phyloP scores from a whole-genome alignment of 2,797 vertebrate species.

The Hemibagrus guttatus region DNA sequence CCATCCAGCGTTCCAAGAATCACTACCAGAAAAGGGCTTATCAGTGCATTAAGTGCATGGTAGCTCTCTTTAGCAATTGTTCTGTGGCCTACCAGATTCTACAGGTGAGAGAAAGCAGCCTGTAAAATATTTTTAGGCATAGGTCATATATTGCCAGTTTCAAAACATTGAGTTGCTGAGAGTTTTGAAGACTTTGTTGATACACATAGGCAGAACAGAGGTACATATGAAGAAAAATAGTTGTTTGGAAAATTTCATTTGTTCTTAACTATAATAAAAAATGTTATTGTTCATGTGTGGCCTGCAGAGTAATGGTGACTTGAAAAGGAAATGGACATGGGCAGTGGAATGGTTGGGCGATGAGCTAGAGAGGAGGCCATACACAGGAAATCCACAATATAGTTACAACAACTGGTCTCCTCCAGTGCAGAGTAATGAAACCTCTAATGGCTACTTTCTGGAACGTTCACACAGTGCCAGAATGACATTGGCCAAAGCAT shows the following conservation, averaged over 20 bases:
- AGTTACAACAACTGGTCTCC: conserved; percentile 99
- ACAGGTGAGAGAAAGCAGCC: conserved; percentile 77
- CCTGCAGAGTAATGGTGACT: conserved; percentile 92
- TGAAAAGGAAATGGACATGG: conserved; percentile 99
- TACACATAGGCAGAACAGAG: background rate
- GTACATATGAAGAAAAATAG: background rate
- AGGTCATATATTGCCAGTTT: background rate
- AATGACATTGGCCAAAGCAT: conserved; percentile 98
- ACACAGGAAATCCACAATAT: conserved; percentile 96
- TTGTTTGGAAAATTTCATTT: background rate
- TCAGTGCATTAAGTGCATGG: conserved; percentile 99
- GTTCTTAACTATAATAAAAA: background rate
- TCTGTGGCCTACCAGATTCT: conserved; percentile 98
- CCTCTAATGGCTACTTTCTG: conserved; percentile 98
- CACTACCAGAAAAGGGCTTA: conserved; percentile 99
- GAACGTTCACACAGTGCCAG: conserved; percentile 98
- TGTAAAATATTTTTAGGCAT: background rate
- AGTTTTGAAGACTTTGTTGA: background rate
- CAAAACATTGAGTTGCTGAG: background rate
- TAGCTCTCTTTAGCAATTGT: conserved; percentile 97
- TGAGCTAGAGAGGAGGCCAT: conserved; percentile 93
- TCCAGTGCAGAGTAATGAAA: conserved; percentile 98
- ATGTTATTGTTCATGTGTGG: background rate
- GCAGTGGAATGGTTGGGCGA: conserved; percentile 98
- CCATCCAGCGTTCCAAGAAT: conserved; percentile 98